Evolutionary conservation across 2,113 vertebrate species (phyloP).

Genomic region (Sciurus niger): DNA sequence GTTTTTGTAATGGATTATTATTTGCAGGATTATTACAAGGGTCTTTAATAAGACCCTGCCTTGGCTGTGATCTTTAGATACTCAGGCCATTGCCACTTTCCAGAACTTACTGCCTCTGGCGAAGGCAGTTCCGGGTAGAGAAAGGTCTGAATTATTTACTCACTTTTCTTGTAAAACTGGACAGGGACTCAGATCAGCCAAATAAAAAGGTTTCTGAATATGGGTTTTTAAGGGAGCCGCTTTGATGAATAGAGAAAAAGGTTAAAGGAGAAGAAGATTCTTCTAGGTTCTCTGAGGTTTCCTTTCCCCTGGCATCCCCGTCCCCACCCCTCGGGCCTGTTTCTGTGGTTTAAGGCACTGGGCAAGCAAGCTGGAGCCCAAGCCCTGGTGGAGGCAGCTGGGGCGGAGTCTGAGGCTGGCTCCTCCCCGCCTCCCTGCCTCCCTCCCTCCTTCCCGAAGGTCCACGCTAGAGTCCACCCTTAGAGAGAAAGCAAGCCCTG

Average conservation of each 20-base stretch:
- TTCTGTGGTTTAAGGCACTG: neutral
- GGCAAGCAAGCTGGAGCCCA: neutral
- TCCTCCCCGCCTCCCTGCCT: neutral
- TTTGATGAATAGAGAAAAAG: neutral
- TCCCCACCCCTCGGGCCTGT: neutral
- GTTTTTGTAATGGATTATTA: too few species aligned
- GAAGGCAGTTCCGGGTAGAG: neutral
- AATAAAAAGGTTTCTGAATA: constrained; percentile 15
- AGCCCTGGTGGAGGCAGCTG: neutral
- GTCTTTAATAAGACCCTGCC: neutral
- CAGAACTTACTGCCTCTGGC: neutral
- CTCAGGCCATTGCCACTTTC: neutral
- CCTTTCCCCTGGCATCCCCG: rapidly evolving
- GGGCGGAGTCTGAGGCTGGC: neutral
- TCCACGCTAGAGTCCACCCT: neutral
- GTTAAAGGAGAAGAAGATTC: neutral
- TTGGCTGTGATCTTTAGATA: neutral
- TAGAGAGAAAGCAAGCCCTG: neutral
- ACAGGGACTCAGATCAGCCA: neutral
- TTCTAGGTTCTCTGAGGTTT: neutral
- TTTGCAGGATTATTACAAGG: neutral
- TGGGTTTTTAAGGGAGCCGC: neutral
- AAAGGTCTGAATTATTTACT: neutral
- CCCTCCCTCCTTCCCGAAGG: neutral
- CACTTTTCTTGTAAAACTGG: constrained; percentile 48